phyloP scores from a whole-genome alignment of 2,113 vertebrate genomes.

The Pholis gunnellus region DNA sequence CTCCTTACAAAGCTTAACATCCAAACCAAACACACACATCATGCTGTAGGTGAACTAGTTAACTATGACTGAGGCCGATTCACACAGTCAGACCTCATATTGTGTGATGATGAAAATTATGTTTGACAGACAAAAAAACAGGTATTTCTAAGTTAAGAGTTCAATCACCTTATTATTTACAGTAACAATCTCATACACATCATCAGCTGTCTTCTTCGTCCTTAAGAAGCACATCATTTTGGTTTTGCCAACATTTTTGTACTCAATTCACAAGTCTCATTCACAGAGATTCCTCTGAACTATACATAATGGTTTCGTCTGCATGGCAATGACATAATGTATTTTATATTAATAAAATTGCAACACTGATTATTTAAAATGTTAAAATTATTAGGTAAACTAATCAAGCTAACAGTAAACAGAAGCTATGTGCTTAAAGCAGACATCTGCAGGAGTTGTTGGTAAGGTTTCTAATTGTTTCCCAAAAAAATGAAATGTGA shows the following conservation, averaged over 20 bases:
- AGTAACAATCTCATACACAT: neutral
- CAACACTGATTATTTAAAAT: neutral
- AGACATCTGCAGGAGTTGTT: neutral
- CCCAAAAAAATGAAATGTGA: neutral
- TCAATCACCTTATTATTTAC: neutral
- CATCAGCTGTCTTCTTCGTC: neutral
- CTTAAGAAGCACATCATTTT: neutral
- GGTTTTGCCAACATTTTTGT: neutral
- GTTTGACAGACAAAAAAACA: neutral
- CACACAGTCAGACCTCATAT: no score
- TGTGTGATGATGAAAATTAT: neutral
- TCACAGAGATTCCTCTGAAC: no score
- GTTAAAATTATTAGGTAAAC: neutral
- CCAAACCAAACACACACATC: neutral
- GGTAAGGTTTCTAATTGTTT: neutral
- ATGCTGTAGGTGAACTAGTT: neutral
- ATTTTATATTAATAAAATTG: neutral
- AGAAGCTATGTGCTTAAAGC: neutral
- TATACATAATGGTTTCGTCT: no score
- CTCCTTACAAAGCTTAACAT: neutral
- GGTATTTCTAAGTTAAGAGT: no score
- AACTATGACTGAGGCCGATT: neutral
- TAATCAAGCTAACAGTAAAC: neutral
- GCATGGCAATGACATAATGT: no score
- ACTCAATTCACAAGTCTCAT: neutral